Conservation (phyloP, 2,113 vertebrate species). For the Micronycteris hirsuta region DNA sequence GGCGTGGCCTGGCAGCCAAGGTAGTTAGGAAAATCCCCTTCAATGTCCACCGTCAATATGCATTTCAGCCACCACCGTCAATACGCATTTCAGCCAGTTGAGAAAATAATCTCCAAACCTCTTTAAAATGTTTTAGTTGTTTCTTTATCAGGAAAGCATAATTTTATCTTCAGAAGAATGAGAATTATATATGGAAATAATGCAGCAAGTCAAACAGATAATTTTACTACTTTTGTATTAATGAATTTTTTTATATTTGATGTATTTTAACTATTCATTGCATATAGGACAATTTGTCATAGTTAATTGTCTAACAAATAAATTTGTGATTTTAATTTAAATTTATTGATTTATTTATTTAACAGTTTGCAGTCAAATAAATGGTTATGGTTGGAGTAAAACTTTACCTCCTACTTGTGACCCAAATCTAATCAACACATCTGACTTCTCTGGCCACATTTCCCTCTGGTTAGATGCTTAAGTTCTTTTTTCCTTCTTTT, state of each 20-base stretch:
- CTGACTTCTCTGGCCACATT: background rate
- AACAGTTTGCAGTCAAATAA: background rate
- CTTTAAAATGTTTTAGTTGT: background rate
- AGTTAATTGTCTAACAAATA: background rate
- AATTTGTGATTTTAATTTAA: background rate
- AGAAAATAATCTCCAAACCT: background rate
- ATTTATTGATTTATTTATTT: background rate
- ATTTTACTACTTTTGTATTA: background rate
- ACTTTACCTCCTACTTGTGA: background rate
- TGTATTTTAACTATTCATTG: constrained; percentile 4
- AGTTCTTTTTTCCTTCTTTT: background rate
- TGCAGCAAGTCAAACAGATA: background rate
- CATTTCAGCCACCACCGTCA: no score
- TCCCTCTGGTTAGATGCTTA: background rate
- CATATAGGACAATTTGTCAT: background rate
- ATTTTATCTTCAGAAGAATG: background rate
- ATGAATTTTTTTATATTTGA: background rate
- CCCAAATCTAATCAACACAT: background rate
- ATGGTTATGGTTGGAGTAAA: background rate
- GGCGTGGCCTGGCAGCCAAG: background rate
- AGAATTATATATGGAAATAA: background rate
- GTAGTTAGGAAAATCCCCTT: background rate
- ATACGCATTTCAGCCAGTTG: background rate
- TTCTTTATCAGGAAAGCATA: background rate
- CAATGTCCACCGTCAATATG: background rate